Conservation (phyloP, 1,140 invertebrate genomes). For the Samia ricini region DNA sequence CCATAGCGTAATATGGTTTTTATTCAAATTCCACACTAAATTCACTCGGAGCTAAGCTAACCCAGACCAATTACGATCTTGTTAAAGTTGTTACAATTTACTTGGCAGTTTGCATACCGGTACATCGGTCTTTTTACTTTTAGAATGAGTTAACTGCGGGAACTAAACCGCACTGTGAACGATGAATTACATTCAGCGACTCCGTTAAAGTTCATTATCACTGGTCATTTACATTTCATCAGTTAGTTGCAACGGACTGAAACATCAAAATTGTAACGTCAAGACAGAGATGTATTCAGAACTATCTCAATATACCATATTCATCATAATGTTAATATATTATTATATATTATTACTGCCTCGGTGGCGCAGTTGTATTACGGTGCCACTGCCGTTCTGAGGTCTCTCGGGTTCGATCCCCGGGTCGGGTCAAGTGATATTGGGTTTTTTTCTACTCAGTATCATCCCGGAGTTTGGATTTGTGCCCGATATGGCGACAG, state of each 20-base stretch:
- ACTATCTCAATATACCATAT: neutral
- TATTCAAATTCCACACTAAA: neutral
- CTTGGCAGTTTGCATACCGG: conserved; percentile 20
- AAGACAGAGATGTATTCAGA: conserved; percentile 2
- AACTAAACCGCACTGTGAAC: conserved; percentile 21
- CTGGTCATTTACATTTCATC: conserved; percentile 44
- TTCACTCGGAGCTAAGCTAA: neutral
- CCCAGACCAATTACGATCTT: neutral
- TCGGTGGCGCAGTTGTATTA: too few species aligned
- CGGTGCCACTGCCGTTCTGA: too few species aligned
- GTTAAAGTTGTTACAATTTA: neutral
- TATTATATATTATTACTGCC: too few species aligned
- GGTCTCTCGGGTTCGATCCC: too few species aligned
- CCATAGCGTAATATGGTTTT: neutral
- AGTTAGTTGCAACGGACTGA: conserved; percentile 6
- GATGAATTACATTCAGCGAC: conserved; percentile 40
- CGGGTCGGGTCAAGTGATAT: too few species aligned
- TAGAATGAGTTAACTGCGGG: neutral
- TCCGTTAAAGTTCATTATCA: conserved; percentile 30
- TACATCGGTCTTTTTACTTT: conserved; percentile 14
- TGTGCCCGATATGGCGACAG: too few species aligned
- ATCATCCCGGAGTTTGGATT: too few species aligned
- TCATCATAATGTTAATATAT: neutral
- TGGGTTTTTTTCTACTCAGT: too few species aligned
- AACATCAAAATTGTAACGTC: conserved; percentile 25